Evolutionary conservation across 1,140 invertebrate genomes (phyloP), one percentile per base, ranked within the genome.

Genomic region (Bombus picipes): DNA sequence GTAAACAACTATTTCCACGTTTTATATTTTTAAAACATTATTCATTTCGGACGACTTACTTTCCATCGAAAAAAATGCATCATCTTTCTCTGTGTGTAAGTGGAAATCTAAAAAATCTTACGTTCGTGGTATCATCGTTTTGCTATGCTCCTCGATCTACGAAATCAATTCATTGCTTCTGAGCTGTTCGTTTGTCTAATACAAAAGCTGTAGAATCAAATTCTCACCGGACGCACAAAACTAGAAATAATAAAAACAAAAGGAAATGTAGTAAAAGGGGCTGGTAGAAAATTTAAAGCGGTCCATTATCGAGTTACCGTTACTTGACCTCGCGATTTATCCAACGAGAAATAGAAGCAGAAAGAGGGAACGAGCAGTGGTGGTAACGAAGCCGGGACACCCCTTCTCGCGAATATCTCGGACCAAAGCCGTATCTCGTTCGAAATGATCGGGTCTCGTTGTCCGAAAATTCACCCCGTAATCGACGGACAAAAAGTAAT

Each of bases 401-500:
- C 81, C 83, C 73, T 75, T 90, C 88, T 79, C 73, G 32, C 83
- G 81, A 85, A 90, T 79, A 86, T 87, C 85, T 86, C 80, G 83
- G 87, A 72, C 77, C 41, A 78, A 77, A 83, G 80, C 85, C 89
- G 90, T 90, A 89, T 91, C 91, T 91, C 88, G 92, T 85, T 91
- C 88, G 87, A 93, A 93, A 94, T 94, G 92, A 94, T 94, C 92
- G 93, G 89, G 88, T 93, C 91, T 91, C 91, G 88, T 93, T 91
- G 92, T 92, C 92, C 92, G 92, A 94, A 95, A 95, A 94, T 95
- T 95, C 91, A 93, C 92, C 91, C 92, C 92, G 92, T 94, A 94
- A 95, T 95, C 93, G 94, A 94, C 90, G 91, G 92, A 93, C 94
- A 94, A 95, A 95, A 95, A 95, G 94, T 95, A 95, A 95, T 95